Conservation (phyloP, 2,888 invertebrate genomes). For the Patella depressa region DNA sequence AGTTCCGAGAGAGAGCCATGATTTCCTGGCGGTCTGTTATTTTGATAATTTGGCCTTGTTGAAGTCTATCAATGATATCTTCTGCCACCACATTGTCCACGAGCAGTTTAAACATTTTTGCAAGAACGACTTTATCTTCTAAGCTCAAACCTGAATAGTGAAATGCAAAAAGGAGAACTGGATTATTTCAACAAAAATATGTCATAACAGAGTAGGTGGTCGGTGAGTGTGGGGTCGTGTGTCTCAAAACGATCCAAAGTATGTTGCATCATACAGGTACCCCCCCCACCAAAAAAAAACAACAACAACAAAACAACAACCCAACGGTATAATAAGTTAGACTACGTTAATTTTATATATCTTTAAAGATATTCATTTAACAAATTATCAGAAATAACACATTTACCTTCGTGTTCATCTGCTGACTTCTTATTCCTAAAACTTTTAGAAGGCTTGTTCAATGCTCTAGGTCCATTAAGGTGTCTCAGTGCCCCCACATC, state of each 20-base stretch:
- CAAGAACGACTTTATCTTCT: slow-evolving; percentile 57
- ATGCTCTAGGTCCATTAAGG: neutral
- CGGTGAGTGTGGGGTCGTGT: too few relatives aligned
- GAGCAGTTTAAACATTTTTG: slow-evolving; percentile 56
- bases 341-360: too few relatives aligned
- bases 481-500: neutral
- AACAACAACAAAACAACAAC: too few relatives aligned
- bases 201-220: too few relatives aligned
- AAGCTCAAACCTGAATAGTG: slow-evolving; percentile 50
- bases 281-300: too few relatives aligned
- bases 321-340: too few relatives aligned
- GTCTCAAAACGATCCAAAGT: too few relatives aligned
- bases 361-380: too few relatives aligned
- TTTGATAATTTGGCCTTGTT: slow-evolving; percentile 61
- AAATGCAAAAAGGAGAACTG: too few relatives aligned
- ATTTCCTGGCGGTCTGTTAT: slow-evolving; percentile 63
- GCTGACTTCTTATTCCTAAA: slow-evolving; percentile 1
- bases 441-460: neutral
- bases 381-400: too few relatives aligned
- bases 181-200: too few relatives aligned
- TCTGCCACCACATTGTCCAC: slow-evolving; percentile 59
- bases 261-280: too few relatives aligned
- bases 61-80: slow-evolving; percentile 63
- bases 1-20: slow-evolving; percentile 47
- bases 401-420: slow-evolving; percentile 7